These are phyloP conservation scores for Acronicta aceris DNA, from an alignment of 2,888 invertebrate species.

Conservation along the genomic window DNA sequence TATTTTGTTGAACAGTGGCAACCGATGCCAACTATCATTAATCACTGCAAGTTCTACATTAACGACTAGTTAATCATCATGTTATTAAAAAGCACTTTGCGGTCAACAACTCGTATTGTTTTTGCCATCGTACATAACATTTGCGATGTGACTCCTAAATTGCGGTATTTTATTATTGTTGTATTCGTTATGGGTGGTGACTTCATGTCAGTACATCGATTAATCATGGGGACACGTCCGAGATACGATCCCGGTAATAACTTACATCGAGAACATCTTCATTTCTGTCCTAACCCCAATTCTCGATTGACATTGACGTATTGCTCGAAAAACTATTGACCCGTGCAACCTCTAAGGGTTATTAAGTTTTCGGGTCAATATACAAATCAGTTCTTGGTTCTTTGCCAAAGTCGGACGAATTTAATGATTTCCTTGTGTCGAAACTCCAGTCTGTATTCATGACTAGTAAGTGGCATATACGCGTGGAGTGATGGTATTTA, in stretches of 20 bases:
- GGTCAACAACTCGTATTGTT: constrained; percentile 46
- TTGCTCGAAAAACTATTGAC: constrained; percentile 55
- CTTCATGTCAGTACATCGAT: constrained; percentile 53
- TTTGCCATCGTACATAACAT: constrained; percentile 32
- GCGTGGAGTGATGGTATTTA: neutral
- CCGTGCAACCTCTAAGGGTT: constrained; percentile 44
- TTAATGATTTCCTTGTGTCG: constrained; percentile 31
- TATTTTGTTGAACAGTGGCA: constrained; percentile 33
- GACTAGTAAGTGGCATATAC: constrained; percentile 8
- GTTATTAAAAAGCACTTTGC: constrained; percentile 59
- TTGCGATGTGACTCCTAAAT: constrained; percentile 41
- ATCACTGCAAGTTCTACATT: constrained; percentile 46
- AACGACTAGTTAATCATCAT: constrained; percentile 25
- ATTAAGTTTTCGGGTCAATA: constrained; percentile 58
- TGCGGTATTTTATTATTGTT: constrained; percentile 37
- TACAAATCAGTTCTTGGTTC: constrained; percentile 42
- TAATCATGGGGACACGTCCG: constrained; percentile 63
- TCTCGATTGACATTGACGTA: constrained; percentile 62
- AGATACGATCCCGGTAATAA: constrained; percentile 57
- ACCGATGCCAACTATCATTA: constrained; percentile 51
- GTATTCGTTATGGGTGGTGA: constrained; percentile 41
- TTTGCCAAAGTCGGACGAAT: constrained; percentile 38
- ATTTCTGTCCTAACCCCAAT: constrained; percentile 58
- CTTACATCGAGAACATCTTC: constrained; percentile 59
- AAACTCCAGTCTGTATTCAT: constrained; percentile 20